Base-by-base conservation (phyloP, 1,140 invertebrate species). In the Harlomillsia oculata region DNA sequence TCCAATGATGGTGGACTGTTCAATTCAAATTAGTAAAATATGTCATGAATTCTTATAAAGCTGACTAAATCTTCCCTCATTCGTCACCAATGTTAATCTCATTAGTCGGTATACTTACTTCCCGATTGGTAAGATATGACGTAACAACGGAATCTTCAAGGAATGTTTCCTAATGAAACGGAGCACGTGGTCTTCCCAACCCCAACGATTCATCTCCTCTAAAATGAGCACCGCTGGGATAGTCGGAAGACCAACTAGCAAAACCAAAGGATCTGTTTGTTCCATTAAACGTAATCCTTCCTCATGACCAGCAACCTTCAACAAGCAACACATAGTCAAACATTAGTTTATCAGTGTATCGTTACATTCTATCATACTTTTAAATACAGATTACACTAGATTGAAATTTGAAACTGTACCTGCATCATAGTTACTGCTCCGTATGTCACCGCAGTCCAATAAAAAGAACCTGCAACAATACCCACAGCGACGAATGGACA, bases 391-490 rank as follows among this genome's bases (percentile, higher is more conserved):
- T 37, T 28, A 13, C 30, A 18, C 18, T 53, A 2, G 11, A 26
- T 39, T 13, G 2, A 18, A 29, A 29, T n/a, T n/a, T 18, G 28
- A 16, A 32, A 29, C 18, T 49, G 61, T 66, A 89, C 87, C 81
- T 96, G 92, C 84, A 97, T 89, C 11, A 97, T 86, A 46, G 92
- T 96, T 2, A 97, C 84, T 36, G 92, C 92, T 49, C 94, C 94
- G 75, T 95, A 97, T 0, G 93, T 96, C 5, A 97, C 92, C 39
- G 89, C 90, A 39, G 89, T 89, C 93, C 94, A 97, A 70, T 97
- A 97, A 59, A 96, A 80, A 0, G 90, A 92, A 1, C 91, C 89
- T 3, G 95, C 81, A 34, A 96, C 79, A 59, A 96, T 86, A 13
- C 88, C 89, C 30, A 89, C 91, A 25, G 91, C 89, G 34, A 97